Percentiles rank a stretch among this genome's conserved stretches.
phyloP scores from a whole-genome alignment of 2,797 vertebrate genomes.

The Capromys pilorides region DNA sequence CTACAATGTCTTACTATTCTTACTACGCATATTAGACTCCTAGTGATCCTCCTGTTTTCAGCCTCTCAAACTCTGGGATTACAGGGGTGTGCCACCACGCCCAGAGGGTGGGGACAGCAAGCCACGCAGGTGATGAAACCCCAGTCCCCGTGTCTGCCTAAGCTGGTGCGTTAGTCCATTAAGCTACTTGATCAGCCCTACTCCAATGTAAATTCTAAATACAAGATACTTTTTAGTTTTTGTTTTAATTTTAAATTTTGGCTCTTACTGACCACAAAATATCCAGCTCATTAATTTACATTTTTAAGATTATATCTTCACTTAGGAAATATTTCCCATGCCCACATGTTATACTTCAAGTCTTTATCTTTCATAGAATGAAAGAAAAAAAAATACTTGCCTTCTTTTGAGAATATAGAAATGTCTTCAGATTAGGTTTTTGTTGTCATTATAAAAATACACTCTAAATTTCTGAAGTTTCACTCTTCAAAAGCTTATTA shows the following conservation, averaged over 20 bases:
- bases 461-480: neutral
- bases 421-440: neutral
- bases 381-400: neutral
- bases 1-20: too few relatives aligned
- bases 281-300: neutral
- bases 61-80: too few relatives aligned
- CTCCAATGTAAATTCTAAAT: neutral
- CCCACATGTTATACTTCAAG: neutral
- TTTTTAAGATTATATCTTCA: neutral
- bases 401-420: neutral
- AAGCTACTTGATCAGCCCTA: too few relatives aligned
- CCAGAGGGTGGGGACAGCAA: too few relatives aligned
- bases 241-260: neutral
- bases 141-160: too few relatives aligned
- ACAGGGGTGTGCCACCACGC: too few relatives aligned
- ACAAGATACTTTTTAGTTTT: neutral
- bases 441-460: neutral
- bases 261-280: neutral
- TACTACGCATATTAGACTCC: too few relatives aligned
- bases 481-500: neutral
- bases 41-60: too few relatives aligned
- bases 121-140: too few relatives aligned
- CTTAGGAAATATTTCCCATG: neutral
- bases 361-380: neutral
- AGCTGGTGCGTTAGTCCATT: too few relatives aligned